These are phyloP conservation scores for Amitus sp. DNA, from an alignment of 2,888 invertebrate genomes.

Conservation along the genomic window DNA sequence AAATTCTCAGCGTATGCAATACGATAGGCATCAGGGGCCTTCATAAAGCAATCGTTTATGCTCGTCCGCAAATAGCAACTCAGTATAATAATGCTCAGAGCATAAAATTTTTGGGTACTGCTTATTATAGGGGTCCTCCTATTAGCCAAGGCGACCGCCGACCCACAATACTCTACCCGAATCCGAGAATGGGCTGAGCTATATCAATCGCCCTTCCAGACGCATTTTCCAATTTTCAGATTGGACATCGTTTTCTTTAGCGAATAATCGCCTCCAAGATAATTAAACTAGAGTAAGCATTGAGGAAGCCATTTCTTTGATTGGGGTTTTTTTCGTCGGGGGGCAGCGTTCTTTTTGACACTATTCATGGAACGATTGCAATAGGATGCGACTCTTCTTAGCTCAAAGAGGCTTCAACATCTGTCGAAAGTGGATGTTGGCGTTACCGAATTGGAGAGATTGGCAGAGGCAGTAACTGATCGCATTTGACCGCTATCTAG, in stretches of 20 bases:
- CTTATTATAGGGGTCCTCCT: conserved; percentile 10
- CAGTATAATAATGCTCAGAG: conserved; percentile 6
- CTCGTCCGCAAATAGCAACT: conserved; percentile 11
- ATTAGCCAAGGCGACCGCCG: conserved; percentile 30
- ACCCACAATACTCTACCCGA: conserved; percentile 32
- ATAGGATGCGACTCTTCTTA: too few species aligned
- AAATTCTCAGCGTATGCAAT: conserved; percentile 10
- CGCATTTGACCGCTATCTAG: too few species aligned
- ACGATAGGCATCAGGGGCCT: conserved; percentile 14
- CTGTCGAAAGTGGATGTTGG: too few species aligned
- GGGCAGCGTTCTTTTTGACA: too few species aligned
- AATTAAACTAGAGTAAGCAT: too few species aligned
- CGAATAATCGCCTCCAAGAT: background rate
- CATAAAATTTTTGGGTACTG: conserved; percentile 15
- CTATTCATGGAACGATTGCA: too few species aligned
- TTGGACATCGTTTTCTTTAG: background rate
- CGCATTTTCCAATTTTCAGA: background rate
- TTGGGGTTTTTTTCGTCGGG: too few species aligned
- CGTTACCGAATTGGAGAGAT: too few species aligned
- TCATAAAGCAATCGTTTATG: conserved; percentile 15
- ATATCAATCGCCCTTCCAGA: conserved; percentile 8
- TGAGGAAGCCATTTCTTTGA: too few species aligned
- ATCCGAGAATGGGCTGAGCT: conserved; percentile 41
- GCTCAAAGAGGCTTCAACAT: too few species aligned
- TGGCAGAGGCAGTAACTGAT: too few species aligned